Evolutionary conservation across 2,888 invertebrate genomes (phyloP).

Genomic region (Alsophila aescularia): DNA sequence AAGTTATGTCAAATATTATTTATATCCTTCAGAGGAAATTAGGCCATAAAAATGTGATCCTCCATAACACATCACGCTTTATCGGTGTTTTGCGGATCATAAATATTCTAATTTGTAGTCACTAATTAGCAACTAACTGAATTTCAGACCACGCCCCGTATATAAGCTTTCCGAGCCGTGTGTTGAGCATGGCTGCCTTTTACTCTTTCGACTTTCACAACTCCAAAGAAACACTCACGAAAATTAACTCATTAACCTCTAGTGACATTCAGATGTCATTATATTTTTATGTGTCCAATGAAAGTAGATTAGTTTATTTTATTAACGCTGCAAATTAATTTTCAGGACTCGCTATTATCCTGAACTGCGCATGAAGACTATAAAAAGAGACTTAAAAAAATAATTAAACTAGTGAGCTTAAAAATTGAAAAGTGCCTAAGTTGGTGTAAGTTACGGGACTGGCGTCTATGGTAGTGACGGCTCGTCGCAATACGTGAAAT

Average conservation of each 20-base stretch:
- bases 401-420: conserved; percentile 55
- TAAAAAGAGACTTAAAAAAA: conserved; percentile 62
- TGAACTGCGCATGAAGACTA: conserved; percentile 74
- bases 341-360: conserved; percentile 77
- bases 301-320: conserved; percentile 47
- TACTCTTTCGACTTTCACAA: conserved; percentile 20
- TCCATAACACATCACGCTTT: too few relatives aligned
- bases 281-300: conserved; percentile 33
- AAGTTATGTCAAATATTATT: too few relatives aligned
- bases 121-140: background rate
- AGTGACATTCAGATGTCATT: conserved; percentile 21
- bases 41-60: too few relatives aligned
- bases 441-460: conserved; percentile 59
- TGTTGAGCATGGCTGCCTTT: background rate
- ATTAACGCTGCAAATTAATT: conserved; percentile 66
- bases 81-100: too few relatives aligned
- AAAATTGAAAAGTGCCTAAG: conserved; percentile 61
- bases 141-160: background rate
- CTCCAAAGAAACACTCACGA: conserved; percentile 19
- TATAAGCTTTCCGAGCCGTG: background rate
- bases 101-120: too few relatives aligned
- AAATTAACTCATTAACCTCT: conserved; percentile 17
- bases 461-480: conserved; percentile 61
- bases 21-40: too few relatives aligned
- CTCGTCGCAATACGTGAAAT: conserved; percentile 77